Evolutionary conservation across 2,797 vertebrate genomes (phyloP).

Genomic region (Hylomyscus alleni): DNA sequence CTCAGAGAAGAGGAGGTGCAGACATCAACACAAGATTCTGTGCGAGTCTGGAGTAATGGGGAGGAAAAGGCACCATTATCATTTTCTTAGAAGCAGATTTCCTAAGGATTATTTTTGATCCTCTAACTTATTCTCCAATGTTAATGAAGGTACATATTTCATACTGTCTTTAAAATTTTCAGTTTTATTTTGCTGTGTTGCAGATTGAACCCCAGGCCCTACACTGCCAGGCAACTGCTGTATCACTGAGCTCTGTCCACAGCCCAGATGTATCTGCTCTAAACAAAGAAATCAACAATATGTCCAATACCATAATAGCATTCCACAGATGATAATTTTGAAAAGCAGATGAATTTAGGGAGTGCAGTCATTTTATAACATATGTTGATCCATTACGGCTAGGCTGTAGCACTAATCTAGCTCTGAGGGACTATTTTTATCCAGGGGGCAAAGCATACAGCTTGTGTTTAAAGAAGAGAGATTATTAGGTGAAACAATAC

Average conservation of each 20-base stretch:
- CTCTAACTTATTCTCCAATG: background rate
- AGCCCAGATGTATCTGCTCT: background rate
- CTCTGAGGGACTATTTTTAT: conserved; percentile 66
- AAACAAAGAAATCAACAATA: background rate
- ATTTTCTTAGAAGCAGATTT: conserved; percentile 4
- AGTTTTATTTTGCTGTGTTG: background rate
- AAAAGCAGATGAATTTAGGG: conserved; percentile 30
- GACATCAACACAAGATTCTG: background rate
- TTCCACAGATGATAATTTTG: background rate
- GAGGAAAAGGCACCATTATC: background rate
- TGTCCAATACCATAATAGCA: background rate
- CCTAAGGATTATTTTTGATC: background rate
- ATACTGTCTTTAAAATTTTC: background rate
- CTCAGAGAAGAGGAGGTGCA: background rate
- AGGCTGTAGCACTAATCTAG: conserved; percentile 8
- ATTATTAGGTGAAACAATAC: conserved; percentile 18
- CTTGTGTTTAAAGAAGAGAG: conserved; percentile 49
- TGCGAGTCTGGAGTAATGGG: background rate
- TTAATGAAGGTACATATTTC: conserved; percentile 10
- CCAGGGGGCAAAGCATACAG: conserved; percentile 26
- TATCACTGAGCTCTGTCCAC: background rate
- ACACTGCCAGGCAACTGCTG: background rate
- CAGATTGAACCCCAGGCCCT: background rate
- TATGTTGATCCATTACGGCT: background rate
- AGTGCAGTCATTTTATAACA: conserved; percentile 22